These are phyloP conservation scores for Stichopus chloronotus DNA, from an alignment of 35 echinoderm and acorn worm species.

Conservation along the genomic window DNA sequence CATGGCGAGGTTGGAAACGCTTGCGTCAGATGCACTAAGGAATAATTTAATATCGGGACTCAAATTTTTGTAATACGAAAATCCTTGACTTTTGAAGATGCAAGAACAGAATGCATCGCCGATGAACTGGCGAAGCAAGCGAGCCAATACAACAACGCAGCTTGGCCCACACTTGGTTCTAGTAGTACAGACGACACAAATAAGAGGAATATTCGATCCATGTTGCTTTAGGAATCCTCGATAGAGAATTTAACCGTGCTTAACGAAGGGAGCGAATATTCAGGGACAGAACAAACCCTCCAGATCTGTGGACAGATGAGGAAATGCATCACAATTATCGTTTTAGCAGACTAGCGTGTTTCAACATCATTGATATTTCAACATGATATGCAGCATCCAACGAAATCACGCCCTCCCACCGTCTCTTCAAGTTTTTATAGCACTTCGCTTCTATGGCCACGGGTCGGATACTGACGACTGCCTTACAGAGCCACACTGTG, in stretches of 20 bases:
- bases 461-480: not conserved
- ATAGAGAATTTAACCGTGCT: not conserved
- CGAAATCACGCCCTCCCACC: constrained; percentile 4
- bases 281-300: constrained; percentile 41
- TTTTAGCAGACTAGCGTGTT: constrained; percentile 1
- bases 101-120: too few relatives aligned
- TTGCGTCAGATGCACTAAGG: too few relatives aligned
- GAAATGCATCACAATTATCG: not conserved
- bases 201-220: too few relatives aligned
- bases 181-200: too few relatives aligned
- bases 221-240: not conserved
- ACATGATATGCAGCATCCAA: not conserved
- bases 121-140: too few relatives aligned
- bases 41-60: too few relatives aligned
- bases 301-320: constrained; percentile 12
- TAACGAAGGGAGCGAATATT: constrained; percentile 2
- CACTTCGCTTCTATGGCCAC: not conserved
- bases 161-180: too few relatives aligned
- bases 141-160: too few relatives aligned
- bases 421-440: constrained; percentile 45
- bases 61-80: too few relatives aligned
- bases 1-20: too few relatives aligned
- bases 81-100: too few relatives aligned
- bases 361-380: not conserved
- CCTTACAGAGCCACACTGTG: not conserved